phyloP scores from a whole-genome alignment of 2,797 vertebrate species.

The Microchirus variegatus region DNA sequence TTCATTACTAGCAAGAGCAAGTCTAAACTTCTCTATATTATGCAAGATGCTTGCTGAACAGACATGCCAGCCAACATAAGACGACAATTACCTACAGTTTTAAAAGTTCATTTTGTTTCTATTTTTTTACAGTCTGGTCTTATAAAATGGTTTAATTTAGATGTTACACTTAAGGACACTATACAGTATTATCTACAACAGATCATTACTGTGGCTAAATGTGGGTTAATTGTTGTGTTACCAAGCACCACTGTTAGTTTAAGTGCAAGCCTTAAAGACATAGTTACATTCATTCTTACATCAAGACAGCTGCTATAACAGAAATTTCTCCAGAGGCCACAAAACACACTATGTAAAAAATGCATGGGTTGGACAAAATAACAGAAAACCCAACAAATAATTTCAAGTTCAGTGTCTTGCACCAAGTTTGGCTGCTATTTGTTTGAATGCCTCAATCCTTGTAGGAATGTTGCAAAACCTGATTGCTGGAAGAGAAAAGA shows the following conservation, averaged over 20 bases:
- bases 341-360: not conserved
- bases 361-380: not conserved
- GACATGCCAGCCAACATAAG: conserved; percentile 41
- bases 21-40: conserved; percentile 56
- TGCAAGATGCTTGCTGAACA: conserved; percentile 31
- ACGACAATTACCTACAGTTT: conserved; percentile 9
- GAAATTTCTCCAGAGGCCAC: not conserved
- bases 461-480: conserved; percentile 12
- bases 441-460: conserved; percentile 8
- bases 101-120: conserved; percentile 5
- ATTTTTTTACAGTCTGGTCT: not conserved
- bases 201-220: conserved; percentile 36
- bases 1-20: conserved; percentile 59
- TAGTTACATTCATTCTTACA: not conserved
- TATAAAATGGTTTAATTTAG: not conserved
- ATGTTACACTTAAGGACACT: not conserved
- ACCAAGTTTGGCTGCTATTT: not conserved
- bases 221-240: conserved; percentile 48
- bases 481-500: not conserved
- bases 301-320: not conserved
- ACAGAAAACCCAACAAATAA: conserved; percentile 5
- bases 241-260: conserved; percentile 34
- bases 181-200: conserved; percentile 11
- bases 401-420: not conserved
- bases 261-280: conserved; percentile 4